Evolutionary conservation across 2,113 vertebrate species (phyloP).

Genomic region (Peromyscus polionotus): DNA sequence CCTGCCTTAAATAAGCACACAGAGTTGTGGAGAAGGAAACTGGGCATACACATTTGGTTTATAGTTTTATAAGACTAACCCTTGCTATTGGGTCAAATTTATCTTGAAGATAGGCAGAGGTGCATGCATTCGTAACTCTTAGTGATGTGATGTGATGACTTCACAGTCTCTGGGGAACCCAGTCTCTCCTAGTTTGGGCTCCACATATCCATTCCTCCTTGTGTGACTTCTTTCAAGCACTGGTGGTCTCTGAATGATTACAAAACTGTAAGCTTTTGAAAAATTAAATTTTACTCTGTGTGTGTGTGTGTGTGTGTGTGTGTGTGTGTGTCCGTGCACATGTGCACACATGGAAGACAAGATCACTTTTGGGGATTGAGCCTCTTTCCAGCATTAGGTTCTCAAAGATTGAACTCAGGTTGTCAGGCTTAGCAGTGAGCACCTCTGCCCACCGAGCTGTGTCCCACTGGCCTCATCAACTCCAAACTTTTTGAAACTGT

Average conservation of each 20-base stretch:
- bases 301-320: neutral
- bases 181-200: neutral
- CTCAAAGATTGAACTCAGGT: neutral
- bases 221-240: constrained; percentile 13
- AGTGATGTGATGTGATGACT: neutral
- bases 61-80: constrained; percentile 4
- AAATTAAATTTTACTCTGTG: neutral
- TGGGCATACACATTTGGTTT: constrained; percentile 1
- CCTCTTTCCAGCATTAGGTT: neutral
- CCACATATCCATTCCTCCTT: neutral
- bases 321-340: neutral
- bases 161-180: neutral
- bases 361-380: neutral
- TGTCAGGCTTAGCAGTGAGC: neutral
- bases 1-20: neutral
- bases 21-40: constrained; percentile 1
- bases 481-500: neutral
- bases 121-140: neutral
- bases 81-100: constrained; percentile 40
- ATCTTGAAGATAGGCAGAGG: constrained; percentile 27
- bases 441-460: neutral
- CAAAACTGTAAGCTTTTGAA: neutral
- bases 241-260: neutral
- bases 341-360: neutral
- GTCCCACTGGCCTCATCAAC: neutral